Base-by-base conservation (phyloP, 2,113 vertebrate species). In the Vombatus ursinus region DNA sequence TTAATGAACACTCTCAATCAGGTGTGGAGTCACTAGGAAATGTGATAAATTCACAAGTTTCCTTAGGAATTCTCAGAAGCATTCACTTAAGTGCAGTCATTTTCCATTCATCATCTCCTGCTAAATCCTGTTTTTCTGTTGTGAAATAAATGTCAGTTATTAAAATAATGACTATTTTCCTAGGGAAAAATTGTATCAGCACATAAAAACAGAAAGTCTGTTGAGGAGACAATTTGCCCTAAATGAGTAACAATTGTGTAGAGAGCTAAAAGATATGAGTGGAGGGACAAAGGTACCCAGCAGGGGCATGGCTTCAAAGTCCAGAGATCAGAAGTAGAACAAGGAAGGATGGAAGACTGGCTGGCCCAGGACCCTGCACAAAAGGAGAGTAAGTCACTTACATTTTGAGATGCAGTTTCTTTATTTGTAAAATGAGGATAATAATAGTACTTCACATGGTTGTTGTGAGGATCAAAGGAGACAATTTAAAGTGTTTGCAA, bases 21-120 rank as follows among this genome's bases (percentile, higher is more conserved):
- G 68, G 19, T 23, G 11, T 84, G 68, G n/a, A 84, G 2, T 68
- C 68, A 44, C 19, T 84, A 44, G 19, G 37, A 84, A 84, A 44
- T 19, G 16, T 95, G 92, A 95, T 53, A 89, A 93, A 92, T 47
- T 12, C 89, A 91, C 94, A 47, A 50, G 49, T 77, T 90, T 94
- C 23, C 92, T 95, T 57, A n/a, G 22, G 92, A 52, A 92, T 94
- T 96, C 95, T 95, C 89, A 50, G 90, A 96, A 94, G 90, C 49
- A 91, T 90, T 93, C 90, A 92, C 91, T 47, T 90, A 49, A 68
- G 19, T 68, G n/a, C 52, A 95, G 92, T 84, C 49, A 91, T 95
- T 96, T 94, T 92, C 77, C 94, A 96, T 50, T 12, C 31, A 48
- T 84, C 68, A 84, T 84, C 7, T 44, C n/a, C 68, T 84, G n/a